phyloP scores from a whole-genome alignment of 2,888 invertebrate species.

The Eupithecia pulchellata region DNA sequence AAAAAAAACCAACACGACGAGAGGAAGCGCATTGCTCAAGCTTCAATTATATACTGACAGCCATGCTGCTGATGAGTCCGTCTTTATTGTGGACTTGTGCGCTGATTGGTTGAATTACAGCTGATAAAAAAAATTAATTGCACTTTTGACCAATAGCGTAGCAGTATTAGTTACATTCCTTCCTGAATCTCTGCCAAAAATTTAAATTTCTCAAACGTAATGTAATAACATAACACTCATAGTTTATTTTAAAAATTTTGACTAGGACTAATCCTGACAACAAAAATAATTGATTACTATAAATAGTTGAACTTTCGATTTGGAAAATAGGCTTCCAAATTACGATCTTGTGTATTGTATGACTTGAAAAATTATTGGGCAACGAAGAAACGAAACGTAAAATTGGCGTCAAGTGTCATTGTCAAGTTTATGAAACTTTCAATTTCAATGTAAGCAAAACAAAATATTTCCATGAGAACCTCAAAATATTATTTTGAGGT shows the following conservation, averaged over 20 bases:
- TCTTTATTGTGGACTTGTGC: slow-evolving; percentile 90
- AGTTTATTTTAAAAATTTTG: slow-evolving; percentile 40
- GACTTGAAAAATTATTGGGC: neutral
- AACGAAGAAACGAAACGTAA: slow-evolving; percentile 6
- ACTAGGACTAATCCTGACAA: neutral
- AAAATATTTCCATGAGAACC: too few species aligned
- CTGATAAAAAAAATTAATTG: slow-evolving; percentile 64
- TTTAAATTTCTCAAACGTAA: slow-evolving; percentile 48
- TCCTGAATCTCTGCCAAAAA: slow-evolving; percentile 69
- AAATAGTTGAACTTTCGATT: neutral
- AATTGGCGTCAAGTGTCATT: neutral
- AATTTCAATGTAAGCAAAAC: neutral
- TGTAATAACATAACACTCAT: slow-evolving; percentile 41
- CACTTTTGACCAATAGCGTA: slow-evolving; percentile 64
- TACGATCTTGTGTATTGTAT: neutral
- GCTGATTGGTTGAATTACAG: slow-evolving; percentile 86
- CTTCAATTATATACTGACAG: slow-evolving; percentile 99
- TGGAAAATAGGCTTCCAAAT: neutral
- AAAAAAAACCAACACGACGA: slow-evolving; percentile 88
- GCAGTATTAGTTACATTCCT: slow-evolving; percentile 65
- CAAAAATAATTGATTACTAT: neutral
- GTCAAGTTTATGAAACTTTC: neutral
- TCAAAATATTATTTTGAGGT: neutral
- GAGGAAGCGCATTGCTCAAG: slow-evolving; percentile 94
- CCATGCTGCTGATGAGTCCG: slow-evolving; percentile 95